Evolutionary conservation across 2,113 vertebrate species (phyloP).

Genomic region (Raja brachyura): DNA sequence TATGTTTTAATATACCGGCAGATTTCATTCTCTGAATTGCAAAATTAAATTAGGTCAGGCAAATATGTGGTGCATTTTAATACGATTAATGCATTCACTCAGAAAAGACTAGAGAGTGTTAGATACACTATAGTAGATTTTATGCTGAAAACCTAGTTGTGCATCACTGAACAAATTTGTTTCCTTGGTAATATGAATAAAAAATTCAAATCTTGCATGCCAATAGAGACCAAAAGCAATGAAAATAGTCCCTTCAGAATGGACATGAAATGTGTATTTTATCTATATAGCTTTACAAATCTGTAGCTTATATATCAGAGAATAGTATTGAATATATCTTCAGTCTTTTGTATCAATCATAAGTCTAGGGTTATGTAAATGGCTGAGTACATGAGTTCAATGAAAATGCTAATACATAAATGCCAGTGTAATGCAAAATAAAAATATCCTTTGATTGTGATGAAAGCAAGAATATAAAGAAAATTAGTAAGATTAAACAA

Average conservation of each 20-base stretch:
- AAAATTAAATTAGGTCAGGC: slow-evolving; percentile 10
- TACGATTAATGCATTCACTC: slow-evolving; percentile 51
- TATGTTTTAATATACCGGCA: background rate
- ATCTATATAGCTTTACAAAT: background rate
- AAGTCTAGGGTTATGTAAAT: too few species aligned
- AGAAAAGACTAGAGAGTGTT: slow-evolving; percentile 52
- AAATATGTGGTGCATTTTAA: slow-evolving; percentile 53
- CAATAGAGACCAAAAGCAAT: slow-evolving; percentile 41
- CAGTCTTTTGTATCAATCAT: background rate
- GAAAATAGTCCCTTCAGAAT: background rate
- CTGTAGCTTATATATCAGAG: background rate
- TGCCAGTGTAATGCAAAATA: background rate
- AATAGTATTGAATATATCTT: background rate
- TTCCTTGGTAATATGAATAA: slow-evolving; percentile 57
- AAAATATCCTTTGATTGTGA: background rate
- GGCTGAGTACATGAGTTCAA: background rate
- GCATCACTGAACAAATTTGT: slow-evolving; percentile 53
- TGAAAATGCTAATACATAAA: background rate
- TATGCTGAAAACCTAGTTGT: slow-evolving; percentile 52
- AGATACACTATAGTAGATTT: slow-evolving; percentile 53
- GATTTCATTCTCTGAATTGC: background rate
- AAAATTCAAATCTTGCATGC: slow-evolving; percentile 49
- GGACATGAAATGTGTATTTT: background rate
- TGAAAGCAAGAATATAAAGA: background rate
- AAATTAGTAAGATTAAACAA: too few species aligned